phyloP scores from a whole-genome alignment of 2,113 vertebrate genomes.

The Buteo buteo region DNA sequence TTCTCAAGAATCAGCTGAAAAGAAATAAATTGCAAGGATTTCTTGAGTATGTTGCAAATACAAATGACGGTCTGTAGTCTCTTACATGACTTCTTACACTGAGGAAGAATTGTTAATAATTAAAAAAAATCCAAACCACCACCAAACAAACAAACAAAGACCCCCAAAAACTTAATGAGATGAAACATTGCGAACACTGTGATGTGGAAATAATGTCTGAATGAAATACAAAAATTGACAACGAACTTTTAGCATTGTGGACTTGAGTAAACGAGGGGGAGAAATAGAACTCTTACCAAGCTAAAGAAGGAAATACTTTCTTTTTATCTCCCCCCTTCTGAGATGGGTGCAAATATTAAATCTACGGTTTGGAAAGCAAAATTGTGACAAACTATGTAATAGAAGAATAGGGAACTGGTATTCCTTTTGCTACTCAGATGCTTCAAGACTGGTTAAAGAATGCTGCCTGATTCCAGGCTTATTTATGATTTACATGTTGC shows the following conservation, averaged over 20 bases:
- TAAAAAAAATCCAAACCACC: neutral
- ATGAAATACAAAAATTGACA: neutral
- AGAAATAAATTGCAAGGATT: slow-evolving; percentile 23
- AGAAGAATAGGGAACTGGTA: neutral
- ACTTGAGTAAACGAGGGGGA: neutral
- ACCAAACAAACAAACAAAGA: no score
- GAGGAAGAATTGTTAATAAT: neutral
- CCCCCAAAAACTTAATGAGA: neutral
- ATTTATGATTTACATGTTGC: neutral
- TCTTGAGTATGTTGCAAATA: neutral
- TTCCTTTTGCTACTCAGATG: neutral
- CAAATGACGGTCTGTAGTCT: neutral
- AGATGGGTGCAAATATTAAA: neutral
- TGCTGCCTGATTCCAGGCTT: neutral
- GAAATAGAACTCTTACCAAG: neutral
- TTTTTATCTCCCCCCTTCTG: neutral
- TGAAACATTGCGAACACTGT: neutral
- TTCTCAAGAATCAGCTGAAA: neutral
- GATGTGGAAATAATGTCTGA: neutral
- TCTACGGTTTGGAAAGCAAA: neutral
- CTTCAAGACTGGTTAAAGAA: neutral
- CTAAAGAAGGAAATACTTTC: neutral
- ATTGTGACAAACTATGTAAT: neutral
- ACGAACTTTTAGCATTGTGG: neutral
- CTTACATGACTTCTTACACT: neutral